Evolutionary conservation across 92 coral and sea anemone species (phyloP).

Genomic region (Muricea muricata): DNA sequence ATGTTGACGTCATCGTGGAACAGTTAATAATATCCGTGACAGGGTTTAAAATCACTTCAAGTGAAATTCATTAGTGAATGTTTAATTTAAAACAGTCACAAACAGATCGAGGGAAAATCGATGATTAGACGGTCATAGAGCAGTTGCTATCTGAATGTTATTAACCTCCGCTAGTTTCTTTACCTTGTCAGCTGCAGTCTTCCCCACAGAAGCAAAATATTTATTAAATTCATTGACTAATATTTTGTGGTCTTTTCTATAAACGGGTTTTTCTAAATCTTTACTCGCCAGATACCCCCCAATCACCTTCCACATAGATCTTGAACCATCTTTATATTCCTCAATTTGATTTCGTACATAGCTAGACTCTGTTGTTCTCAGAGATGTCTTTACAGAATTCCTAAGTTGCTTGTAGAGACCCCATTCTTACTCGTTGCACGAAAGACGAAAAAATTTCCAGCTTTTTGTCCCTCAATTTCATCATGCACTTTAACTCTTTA

Average conservation of each 20-base stretch:
- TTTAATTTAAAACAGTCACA: not conserved
- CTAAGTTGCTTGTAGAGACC: not conserved
- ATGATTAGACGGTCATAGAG: too few species aligned
- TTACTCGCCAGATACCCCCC: not conserved
- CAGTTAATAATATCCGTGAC: not conserved
- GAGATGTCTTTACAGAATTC: constrained; percentile 41
- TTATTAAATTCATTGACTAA: not conserved
- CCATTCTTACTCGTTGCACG: constrained; percentile 11
- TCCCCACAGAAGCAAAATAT: not conserved
- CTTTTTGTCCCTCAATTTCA: constrained; percentile 31
- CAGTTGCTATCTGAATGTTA: not conserved
- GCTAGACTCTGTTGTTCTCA: constrained; percentile 55
- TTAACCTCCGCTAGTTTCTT: not conserved
- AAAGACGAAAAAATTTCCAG: not conserved
- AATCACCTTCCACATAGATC: constrained; percentile 40
- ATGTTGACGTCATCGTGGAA: not conserved
- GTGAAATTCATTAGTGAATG: not conserved
- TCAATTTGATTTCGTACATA: constrained; percentile 39
- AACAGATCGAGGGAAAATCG: not conserved
- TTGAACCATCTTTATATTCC: constrained; percentile 25
- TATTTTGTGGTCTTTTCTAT: not conserved
- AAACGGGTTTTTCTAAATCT: too few species aligned
- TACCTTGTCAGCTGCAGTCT: not conserved
- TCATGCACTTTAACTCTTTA: constrained; percentile 10
- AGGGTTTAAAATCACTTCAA: not conserved